These are phyloP conservation scores for Cerastis leucographa DNA, from an alignment of 2,888 invertebrate genomes.

Conservation along the genomic window DNA sequence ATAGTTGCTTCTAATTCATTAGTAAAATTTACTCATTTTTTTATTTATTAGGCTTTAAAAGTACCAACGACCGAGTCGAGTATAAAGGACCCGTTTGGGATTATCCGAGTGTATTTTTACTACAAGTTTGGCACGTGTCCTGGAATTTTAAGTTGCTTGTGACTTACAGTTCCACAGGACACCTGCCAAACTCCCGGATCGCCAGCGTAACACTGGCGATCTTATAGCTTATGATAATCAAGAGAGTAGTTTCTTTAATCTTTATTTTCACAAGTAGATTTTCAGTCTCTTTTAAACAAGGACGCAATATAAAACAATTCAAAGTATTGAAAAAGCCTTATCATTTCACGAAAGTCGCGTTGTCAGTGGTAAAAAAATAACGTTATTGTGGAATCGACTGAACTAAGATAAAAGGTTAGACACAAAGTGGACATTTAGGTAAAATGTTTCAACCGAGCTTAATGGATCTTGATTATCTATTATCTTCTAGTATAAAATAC, in stretches of 20 bases:
- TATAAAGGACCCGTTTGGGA: too few relatives aligned
- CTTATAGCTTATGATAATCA: not conserved
- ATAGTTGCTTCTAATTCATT: not conserved
- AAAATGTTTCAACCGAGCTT: conserved; percentile 42
- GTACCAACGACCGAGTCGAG: not conserved
- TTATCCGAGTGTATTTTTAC: too few relatives aligned
- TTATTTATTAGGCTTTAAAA: not conserved
- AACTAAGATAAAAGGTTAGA: conserved; percentile 32
- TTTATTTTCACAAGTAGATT: not conserved
- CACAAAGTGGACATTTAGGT: conserved; percentile 51
- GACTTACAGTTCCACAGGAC: too few relatives aligned
- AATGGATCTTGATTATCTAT: conserved; percentile 46
- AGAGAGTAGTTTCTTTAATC: not conserved
- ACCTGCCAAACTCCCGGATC: too few relatives aligned
- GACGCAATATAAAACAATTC: not conserved
- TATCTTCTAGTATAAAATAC: conserved; percentile 36
- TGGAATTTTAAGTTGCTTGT: conserved; percentile 9
- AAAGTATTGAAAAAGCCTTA: not conserved
- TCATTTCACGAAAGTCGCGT: not conserved
- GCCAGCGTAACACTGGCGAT: conserved; percentile 10
- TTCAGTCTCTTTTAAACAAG: not conserved
- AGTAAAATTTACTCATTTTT: too few relatives aligned
- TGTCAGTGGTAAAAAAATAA: not conserved
- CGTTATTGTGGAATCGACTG: conserved; percentile 36
- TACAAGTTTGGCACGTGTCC: not conserved